Evolutionary conservation across 2,113 vertebrate genomes (phyloP).

Genomic region (Cottus gobio): DNA sequence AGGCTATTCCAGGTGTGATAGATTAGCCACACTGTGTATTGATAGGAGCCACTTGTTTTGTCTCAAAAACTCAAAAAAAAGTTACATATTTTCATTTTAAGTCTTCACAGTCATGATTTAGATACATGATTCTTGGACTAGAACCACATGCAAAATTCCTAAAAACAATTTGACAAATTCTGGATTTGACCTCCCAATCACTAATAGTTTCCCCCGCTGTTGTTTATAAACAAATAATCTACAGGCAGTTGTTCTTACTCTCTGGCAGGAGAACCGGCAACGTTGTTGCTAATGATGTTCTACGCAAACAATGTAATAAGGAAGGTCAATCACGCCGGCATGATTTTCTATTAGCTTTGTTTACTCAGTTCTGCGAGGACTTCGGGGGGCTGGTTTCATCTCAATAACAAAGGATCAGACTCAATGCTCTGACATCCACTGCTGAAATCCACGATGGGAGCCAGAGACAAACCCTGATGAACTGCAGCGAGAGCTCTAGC

Average conservation of each 20-base stretch:
- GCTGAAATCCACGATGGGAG: slow-evolving; percentile 46
- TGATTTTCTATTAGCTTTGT: slow-evolving; percentile 74
- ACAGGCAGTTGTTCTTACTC: slow-evolving; percentile 43
- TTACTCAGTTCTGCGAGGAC: slow-evolving; percentile 71
- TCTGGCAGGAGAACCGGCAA: slow-evolving; percentile 67
- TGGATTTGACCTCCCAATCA: slow-evolving; percentile 20
- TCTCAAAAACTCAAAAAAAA: neutral
- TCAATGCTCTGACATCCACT: slow-evolving; percentile 56
- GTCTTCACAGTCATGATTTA: neutral
- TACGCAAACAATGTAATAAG: slow-evolving; percentile 72
- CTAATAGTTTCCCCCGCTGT: slow-evolving; percentile 10
- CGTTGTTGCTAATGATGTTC: slow-evolving; percentile 71
- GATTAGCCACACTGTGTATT: neutral
- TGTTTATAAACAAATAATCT: slow-evolving; percentile 50
- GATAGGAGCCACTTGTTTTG: neutral
- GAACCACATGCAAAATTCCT: neutral
- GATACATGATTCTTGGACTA: neutral
- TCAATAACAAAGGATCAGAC: slow-evolving; percentile 72
- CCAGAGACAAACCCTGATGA: slow-evolving; percentile 33
- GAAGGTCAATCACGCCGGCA: slow-evolving; percentile 68
- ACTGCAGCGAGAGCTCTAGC: slow-evolving; percentile 26
- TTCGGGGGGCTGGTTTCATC: slow-evolving; percentile 72
- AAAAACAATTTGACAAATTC: slow-evolving; percentile 6
- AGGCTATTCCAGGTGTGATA: neutral
- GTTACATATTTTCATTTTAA: neutral